Evolutionary conservation across 2,113 vertebrate genomes (phyloP), one percentile per base, ranked within the genome.

Genomic region (Phalacrocorax pelagicus): DNA sequence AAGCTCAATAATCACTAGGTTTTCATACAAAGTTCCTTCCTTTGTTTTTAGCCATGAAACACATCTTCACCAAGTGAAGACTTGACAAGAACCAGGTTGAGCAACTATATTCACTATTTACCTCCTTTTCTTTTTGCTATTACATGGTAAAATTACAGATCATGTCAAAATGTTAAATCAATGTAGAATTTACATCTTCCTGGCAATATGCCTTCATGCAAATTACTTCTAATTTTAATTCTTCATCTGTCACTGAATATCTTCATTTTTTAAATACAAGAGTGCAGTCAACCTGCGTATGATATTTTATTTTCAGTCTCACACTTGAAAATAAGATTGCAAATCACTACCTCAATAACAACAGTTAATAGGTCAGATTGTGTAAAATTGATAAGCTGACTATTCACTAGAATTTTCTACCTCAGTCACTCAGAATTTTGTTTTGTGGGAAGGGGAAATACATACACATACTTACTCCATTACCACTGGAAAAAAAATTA

Each of bases 201-300:
- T 92, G 82, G 82, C 88, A 93, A 83, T 59, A 86, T 10, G 67
- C 59, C 90, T 83, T 66, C 23, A 75, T 73, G 80, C 59, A 93
- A 93, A 93, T 92, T 88, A 90, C 51, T 51, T 82, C 62, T 85
- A 81, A 78, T 95, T 89, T 81, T 59, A 86, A 83, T 86, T 94
- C 77, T 78, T 78, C 42, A 59, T 52, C 65, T 91, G 67, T 71
- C 91, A 91, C 40, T 12, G 32, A 91, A 22, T 57, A 69, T 85
- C 85, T 29, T 62, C 36, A 54, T 46, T 90, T 88, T 72, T 80
- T 52, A 87, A 90, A 90, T 23, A 82, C 18, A 90, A 58, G 26
- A 82, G 23, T 36, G 36, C 90, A 96, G 81, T 80, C 73, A 94
- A 72, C n/a, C 47, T 44, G 32, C 23, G 4, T 15, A 52, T 10